Percentiles rank a stretch among this genome's conserved stretches.
Conservation (phyloP, 2,888 invertebrate genomes). For the Rhagium mordax region DNA sequence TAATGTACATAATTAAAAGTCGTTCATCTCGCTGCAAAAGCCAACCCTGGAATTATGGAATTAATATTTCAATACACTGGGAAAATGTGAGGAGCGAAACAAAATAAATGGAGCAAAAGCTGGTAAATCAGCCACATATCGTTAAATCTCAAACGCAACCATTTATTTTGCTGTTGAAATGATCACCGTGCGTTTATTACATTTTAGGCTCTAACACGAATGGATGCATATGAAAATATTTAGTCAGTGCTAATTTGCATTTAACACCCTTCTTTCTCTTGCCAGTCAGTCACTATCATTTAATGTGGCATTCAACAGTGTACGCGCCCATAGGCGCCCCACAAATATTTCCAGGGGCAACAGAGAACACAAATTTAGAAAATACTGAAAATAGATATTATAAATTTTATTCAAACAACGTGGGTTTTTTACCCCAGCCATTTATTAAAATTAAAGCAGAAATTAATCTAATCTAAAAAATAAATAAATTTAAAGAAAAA, state of each 20-base stretch:
- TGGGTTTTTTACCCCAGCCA: too few relatives aligned
- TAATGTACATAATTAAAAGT: too few relatives aligned
- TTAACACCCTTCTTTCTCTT: conserved; percentile 40
- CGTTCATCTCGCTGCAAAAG: background rate
- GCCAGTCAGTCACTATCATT: conserved; percentile 41
- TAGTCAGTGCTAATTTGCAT: conserved; percentile 40
- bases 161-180: conserved; percentile 43
- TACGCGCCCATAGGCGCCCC: conserved; percentile 56
- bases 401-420: too few relatives aligned
- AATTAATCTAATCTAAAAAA: too few relatives aligned
- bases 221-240: conserved; percentile 44
- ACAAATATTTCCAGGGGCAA: conserved; percentile 58
- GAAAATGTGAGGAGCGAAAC: conserved; percentile 26
- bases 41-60: background rate
- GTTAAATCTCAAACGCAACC: conserved; percentile 43
- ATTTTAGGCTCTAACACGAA: conserved; percentile 33
- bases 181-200: conserved; percentile 42
- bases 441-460: too few relatives aligned
- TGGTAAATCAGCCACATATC: conserved; percentile 43
- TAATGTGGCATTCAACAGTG: conserved; percentile 31
- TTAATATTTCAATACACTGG: conserved; percentile 31
- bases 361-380: conserved; percentile 33
- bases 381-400: too few relatives aligned
- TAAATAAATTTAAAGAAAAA: too few relatives aligned
- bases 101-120: conserved; percentile 41